Conservation (phyloP, 2,113 vertebrate genomes). For the Atractosteus spatula region DNA sequence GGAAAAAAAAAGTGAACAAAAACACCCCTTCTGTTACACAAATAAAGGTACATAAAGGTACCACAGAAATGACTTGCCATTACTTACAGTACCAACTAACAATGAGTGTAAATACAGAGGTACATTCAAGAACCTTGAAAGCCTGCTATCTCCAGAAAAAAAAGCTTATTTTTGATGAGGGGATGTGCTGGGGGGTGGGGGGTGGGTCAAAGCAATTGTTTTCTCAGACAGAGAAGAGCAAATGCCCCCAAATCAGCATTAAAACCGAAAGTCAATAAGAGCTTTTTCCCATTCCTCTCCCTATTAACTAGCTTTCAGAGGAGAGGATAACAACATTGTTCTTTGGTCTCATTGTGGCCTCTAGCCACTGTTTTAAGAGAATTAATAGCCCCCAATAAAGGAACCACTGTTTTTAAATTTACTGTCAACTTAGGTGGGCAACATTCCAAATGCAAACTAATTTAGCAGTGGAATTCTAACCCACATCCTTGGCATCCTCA, state of each 20-base stretch:
- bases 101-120: too few relatives aligned
- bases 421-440: slow-evolving; percentile 37
- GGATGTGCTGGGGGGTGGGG: not conserved
- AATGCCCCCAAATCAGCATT: not conserved
- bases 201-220: not conserved
- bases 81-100: too few relatives aligned
- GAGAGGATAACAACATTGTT: slow-evolving; percentile 43
- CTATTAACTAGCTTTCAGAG: slow-evolving; percentile 29
- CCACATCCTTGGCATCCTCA: too few relatives aligned
- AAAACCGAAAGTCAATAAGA: slow-evolving; percentile 52
- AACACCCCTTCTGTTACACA: slow-evolving; percentile 34
- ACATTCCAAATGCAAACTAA: slow-evolving; percentile 35
- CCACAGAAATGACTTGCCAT: too few relatives aligned
- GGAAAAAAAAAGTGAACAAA: slow-evolving; percentile 18
- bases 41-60: too few relatives aligned
- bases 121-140: too few relatives aligned
- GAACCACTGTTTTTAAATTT: slow-evolving; percentile 40
- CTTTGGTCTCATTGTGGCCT: not conserved
- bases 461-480: slow-evolving; percentile 9
- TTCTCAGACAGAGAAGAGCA: not conserved
- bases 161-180: not conserved
- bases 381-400: slow-evolving; percentile 36
- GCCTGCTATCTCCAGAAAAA: too few relatives aligned
- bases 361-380: slow-evolving; percentile 38
- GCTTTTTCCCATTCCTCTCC: not conserved